Evolutionary conservation across 1,140 invertebrate genomes (phyloP).

Genomic region (Drosophila funebris): DNA sequence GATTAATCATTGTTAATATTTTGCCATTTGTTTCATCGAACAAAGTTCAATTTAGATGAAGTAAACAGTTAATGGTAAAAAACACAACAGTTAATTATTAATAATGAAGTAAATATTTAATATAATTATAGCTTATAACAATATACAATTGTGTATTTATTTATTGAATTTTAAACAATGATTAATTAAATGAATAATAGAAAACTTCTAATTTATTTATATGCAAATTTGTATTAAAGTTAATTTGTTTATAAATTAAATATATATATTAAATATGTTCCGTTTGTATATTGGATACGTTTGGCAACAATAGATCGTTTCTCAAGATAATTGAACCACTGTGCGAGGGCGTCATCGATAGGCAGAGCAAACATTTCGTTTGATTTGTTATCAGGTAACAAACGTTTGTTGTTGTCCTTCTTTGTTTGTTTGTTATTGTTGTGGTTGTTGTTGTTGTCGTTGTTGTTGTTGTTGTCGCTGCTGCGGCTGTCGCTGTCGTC

Average conservation of each 20-base stretch:
- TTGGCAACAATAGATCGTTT: neutral
- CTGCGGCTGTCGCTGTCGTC: slow-evolving; percentile 46
- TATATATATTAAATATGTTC: neutral
- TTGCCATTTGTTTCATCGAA: too few relatives aligned
- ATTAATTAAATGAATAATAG: too few relatives aligned
- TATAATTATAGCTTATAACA: too few relatives aligned
- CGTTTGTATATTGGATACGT: neutral
- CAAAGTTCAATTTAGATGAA: too few relatives aligned
- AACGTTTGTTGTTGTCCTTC: slow-evolving; percentile 28
- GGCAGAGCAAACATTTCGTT: slow-evolving; percentile 58
- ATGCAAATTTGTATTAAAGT: too few relatives aligned
- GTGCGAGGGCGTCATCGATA: slow-evolving; percentile 23
- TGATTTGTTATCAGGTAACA: slow-evolving; percentile 71
- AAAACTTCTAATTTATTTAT: too few relatives aligned
- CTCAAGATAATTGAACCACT: neutral
- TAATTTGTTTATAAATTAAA: neutral
- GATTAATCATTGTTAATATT: too few relatives aligned
- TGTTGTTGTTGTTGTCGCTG: slow-evolving; percentile 29
- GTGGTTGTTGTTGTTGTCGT: slow-evolving; percentile 5
- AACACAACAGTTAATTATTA: too few relatives aligned
- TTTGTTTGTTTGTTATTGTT: slow-evolving; percentile 4
- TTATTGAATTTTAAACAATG: too few relatives aligned
- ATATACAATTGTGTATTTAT: too few relatives aligned
- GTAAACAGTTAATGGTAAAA: too few relatives aligned
- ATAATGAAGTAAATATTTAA: too few relatives aligned